A percentile compares a stretch with the other conserved stretches of the same genome.
Conservation (phyloP, 35 echinoderm and acorn worm species). For the Apostichopus californicus region DNA sequence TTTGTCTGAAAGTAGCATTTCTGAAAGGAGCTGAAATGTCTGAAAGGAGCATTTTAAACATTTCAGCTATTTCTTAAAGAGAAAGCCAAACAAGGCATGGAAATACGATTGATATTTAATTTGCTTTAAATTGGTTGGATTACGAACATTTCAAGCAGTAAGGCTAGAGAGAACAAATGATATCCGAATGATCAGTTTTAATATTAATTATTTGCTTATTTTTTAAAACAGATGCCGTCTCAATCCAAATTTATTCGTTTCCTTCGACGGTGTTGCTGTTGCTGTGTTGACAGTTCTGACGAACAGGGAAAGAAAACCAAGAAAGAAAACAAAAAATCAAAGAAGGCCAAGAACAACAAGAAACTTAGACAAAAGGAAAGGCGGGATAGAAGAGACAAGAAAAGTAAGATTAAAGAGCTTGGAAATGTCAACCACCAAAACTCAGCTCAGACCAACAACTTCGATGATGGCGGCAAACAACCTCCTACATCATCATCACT, state of each 20-base stretch:
- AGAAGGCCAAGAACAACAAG: neutral
- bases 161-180: no score
- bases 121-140: no score
- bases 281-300: neutral
- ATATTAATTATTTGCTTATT: neutral
- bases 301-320: neutral
- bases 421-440: neutral
- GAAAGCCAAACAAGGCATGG: no score
- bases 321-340: neutral
- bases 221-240: neutral
- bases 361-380: slow-evolving; percentile 1
- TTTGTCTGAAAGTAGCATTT: no score
- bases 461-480: no score
- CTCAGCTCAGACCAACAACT: neutral
- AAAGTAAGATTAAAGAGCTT: no score
- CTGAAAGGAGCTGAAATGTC: no score
- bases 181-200: no score
- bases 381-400: neutral
- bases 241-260: slow-evolving; percentile 13
- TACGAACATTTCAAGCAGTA: no score
- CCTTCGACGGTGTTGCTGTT: slow-evolving; percentile 1
- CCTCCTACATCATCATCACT: neutral
- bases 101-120: no score
- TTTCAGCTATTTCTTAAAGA: no score
- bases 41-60: no score